phyloP scores from a whole-genome alignment of 2,113 vertebrate genomes.

The Rhodinocichla rosea region DNA sequence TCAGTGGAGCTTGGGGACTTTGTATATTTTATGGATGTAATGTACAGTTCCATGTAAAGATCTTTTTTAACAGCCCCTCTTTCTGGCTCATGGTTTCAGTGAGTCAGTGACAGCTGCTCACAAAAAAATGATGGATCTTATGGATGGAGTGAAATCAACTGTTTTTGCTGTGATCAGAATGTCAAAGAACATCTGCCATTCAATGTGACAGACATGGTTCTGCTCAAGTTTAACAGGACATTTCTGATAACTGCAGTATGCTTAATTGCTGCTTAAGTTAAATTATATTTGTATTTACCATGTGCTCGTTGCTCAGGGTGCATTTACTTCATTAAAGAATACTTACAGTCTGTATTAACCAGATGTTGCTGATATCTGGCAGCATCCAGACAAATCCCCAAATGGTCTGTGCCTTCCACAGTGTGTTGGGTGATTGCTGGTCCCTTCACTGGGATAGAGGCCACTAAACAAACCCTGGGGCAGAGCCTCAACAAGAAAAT shows the following conservation, averaged over 20 bases:
- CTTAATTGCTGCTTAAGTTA: slow-evolving; percentile 39
- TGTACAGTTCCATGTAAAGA: neutral
- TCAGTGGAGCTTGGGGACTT: neutral
- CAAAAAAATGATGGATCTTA: neutral
- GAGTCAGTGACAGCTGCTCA: neutral
- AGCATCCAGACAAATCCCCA: neutral
- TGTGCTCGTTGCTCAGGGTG: slow-evolving; percentile 13
- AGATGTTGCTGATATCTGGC: slow-evolving; percentile 47
- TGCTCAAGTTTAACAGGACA: slow-evolving; percentile 26
- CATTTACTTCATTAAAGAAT: slow-evolving; percentile 46
- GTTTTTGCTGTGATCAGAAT: neutral
- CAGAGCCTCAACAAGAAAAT: neutral
- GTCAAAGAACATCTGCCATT: neutral
- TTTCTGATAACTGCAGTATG: neutral
- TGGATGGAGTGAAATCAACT: neutral
- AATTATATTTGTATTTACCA: slow-evolving; percentile 47
- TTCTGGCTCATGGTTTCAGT: neutral
- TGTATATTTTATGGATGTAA: neutral
- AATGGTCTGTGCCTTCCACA: neutral
- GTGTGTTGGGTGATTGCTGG: neutral
- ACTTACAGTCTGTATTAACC: slow-evolving; percentile 5
- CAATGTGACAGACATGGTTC: neutral
- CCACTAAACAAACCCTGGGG: neutral
- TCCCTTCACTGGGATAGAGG: neutral
- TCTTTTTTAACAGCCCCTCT: neutral